A percentile compares a stretch with the other conserved stretches of the same genome.
Evolutionary conservation across 2,888 invertebrate genomes (phyloP).

Genomic region (Pyrrhosoma nymphula): DNA sequence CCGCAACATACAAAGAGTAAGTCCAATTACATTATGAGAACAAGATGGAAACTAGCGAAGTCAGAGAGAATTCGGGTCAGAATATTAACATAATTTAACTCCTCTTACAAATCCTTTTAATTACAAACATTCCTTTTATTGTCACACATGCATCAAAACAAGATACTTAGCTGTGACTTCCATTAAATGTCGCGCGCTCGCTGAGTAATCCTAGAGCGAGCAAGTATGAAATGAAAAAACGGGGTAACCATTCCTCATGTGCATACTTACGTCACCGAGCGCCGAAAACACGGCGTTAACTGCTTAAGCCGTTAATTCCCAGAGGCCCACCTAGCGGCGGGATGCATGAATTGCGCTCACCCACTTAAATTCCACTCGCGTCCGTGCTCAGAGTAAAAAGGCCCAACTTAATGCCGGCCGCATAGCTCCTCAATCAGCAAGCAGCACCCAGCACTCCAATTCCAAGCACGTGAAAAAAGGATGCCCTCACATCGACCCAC

Average conservation of each 20-base stretch:
- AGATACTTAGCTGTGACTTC: neutral
- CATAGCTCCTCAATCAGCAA: too few relatives aligned
- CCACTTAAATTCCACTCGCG: constrained; percentile 19
- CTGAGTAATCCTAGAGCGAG: neutral
- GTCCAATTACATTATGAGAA: too few relatives aligned
- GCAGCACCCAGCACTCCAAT: too few relatives aligned
- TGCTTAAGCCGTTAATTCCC: neutral
- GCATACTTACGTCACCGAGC: neutral
- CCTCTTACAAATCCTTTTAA: too few relatives aligned
- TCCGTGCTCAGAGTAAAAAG: neutral
- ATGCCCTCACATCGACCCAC: too few relatives aligned
- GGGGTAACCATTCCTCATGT: neutral
- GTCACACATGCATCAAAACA: too few relatives aligned
- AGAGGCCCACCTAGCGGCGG: neutral
- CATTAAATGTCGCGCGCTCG: neutral
- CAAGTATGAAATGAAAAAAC: neutral
- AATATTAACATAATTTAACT: too few relatives aligned
- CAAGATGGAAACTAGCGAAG: too few relatives aligned
- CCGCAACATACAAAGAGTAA: too few relatives aligned
- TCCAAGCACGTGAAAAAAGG: too few relatives aligned
- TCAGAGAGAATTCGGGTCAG: too few relatives aligned
- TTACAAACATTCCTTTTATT: too few relatives aligned
- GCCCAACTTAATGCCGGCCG: neutral
- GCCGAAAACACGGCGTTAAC: neutral
- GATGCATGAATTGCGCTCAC: neutral